A percentile compares a stretch with the other conserved stretches of the same genome.
Conservation (phyloP, 2,888 invertebrate species). For the Parnassius smintheus region DNA sequence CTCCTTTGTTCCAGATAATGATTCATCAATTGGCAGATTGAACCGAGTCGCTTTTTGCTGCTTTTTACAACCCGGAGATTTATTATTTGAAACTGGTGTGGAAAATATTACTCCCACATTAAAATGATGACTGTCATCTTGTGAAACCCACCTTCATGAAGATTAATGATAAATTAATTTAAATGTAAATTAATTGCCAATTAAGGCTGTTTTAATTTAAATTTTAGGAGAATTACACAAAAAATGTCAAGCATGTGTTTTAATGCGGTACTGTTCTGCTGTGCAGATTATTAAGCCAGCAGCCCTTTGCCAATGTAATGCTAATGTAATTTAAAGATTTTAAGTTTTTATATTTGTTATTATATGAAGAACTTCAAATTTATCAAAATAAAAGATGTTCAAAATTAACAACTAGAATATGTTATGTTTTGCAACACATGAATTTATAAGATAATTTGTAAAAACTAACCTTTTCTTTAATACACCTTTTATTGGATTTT, state of each 20-base stretch:
- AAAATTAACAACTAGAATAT: no score
- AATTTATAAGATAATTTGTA: no score
- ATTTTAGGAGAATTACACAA: background rate
- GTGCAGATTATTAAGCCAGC: no score
- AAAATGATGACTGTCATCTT: constrained; percentile 81
- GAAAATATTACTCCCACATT: constrained; percentile 89
- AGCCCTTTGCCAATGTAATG: no score
- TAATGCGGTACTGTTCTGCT: background rate
- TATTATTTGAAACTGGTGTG: constrained; percentile 83
- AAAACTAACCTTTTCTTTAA: constrained; percentile 78
- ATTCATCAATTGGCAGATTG: constrained; percentile 78
- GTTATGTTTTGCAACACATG: no score
- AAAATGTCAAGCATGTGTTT: background rate
- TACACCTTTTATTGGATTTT: constrained; percentile 81
- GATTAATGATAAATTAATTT: constrained; percentile 25
- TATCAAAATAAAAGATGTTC: no score
- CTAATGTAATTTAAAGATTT: no score
- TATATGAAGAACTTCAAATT: no score
- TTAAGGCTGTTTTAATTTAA: background rate
- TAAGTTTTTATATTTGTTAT: no score
- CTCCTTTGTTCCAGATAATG: constrained; percentile 62
- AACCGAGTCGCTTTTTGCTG: constrained; percentile 82
- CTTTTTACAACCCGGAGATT: constrained; percentile 66
- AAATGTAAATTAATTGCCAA: background rate
- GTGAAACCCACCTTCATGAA: constrained; percentile 77